Conservation (phyloP, 2,113 vertebrate species). For the Hippocampus mohnikei region DNA sequence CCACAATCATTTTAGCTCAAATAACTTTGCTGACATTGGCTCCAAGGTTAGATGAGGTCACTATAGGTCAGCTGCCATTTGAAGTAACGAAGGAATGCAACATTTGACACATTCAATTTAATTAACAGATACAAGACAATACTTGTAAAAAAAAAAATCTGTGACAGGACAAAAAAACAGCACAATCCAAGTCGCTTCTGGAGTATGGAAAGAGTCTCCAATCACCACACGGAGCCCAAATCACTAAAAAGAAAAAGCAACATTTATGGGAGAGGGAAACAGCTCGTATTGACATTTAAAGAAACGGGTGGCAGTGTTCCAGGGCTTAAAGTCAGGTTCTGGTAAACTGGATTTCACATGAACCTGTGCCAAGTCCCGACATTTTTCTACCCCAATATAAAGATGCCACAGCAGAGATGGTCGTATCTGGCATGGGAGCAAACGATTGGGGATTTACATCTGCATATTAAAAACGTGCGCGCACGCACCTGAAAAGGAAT, state of each 20-base stretch:
- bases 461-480: neutral
- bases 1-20: too few species aligned
- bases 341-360: neutral
- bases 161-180: neutral
- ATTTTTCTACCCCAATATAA: slow-evolving; percentile 45
- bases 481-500: neutral
- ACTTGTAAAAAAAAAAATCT: too few species aligned
- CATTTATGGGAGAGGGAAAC: neutral
- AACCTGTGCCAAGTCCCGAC: too few species aligned
- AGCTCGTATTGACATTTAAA: neutral
- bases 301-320: neutral
- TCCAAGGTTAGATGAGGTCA: too few species aligned
- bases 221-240: too few species aligned
- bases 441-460: slow-evolving; percentile 55
- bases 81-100: too few species aligned
- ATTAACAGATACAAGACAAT: too few species aligned
- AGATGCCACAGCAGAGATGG: too few species aligned
- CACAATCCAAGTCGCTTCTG: neutral
- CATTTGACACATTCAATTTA: too few species aligned
- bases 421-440: slow-evolving; percentile 11
- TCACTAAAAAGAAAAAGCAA: too few species aligned
- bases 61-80: neutral
- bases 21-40: too few species aligned
- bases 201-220: neutral
- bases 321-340: too few species aligned